Conservation (phyloP, 2,797 vertebrate species). For the Cynopterus sphinx region DNA sequence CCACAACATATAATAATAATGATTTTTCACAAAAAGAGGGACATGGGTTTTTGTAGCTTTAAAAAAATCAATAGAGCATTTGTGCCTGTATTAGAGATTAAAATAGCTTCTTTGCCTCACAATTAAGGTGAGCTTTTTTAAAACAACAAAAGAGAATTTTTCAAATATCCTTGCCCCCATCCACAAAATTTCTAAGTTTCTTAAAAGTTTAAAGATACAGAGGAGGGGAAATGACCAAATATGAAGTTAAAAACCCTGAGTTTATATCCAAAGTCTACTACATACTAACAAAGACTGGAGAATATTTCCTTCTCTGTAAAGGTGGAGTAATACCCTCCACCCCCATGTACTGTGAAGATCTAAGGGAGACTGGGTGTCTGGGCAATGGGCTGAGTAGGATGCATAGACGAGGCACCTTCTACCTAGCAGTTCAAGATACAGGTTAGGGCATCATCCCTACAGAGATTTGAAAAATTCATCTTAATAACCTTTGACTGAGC, state of each 20-base stretch:
- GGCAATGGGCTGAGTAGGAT: background rate
- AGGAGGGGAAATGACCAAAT: background rate
- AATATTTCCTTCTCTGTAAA: background rate
- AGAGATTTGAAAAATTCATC: conserved; percentile 17
- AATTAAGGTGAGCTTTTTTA: conserved; percentile 6
- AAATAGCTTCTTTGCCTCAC: conserved; percentile 54
- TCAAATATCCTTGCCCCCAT: conserved; percentile 20
- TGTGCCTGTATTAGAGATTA: conserved; percentile 62
- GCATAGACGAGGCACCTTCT: background rate
- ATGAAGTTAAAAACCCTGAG: background rate
- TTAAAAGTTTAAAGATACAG: conserved; percentile 51
- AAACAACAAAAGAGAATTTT: conserved; percentile 13
- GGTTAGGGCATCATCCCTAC: background rate
- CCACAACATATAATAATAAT: conserved; percentile 56
- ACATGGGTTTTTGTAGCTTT: conserved; percentile 58
- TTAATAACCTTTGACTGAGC: conserved; percentile 5
- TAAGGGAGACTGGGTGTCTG: background rate
- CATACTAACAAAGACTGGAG: background rate
- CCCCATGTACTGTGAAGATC: background rate
- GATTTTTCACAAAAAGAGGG: conserved; percentile 66
- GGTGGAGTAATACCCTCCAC: background rate
- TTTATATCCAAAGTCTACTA: conserved; percentile 11
- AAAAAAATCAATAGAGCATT: conserved; percentile 71
- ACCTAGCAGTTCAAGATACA: background rate
- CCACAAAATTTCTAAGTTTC: conserved; percentile 29